Percentiles rank a stretch among this genome's conserved stretches.
phyloP scores from a whole-genome alignment of 1,140 invertebrate species.

The Bilobella aurantiaca region DNA sequence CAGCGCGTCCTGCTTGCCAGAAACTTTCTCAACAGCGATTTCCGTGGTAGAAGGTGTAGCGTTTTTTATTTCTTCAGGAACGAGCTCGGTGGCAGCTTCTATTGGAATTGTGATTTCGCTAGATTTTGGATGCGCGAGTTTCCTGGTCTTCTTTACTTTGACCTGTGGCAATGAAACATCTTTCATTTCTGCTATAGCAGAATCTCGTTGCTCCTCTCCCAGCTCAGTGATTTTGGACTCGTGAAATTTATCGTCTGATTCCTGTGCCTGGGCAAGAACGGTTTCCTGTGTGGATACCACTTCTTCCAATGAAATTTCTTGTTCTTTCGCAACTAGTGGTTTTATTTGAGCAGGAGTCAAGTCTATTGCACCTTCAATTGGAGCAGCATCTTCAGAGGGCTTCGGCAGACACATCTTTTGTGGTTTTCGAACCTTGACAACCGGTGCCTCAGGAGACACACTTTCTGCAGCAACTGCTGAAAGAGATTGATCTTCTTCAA shows the following conservation, averaged over 20 bases:
- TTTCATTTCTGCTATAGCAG: neutral
- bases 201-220: neutral
- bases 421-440: neutral
- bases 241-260: neutral
- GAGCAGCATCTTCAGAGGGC: neutral
- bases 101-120: neutral
- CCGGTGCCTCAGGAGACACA: too few relatives aligned
- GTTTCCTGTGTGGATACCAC: neutral
- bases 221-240: neutral
- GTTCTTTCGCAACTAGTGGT: neutral
- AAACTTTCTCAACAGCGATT: conserved; percentile 2
- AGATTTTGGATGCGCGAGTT: neutral
- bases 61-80: neutral
- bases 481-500: too few relatives aligned
- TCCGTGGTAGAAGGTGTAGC: neutral
- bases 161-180: conserved; percentile 5
- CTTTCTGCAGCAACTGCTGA: too few relatives aligned
- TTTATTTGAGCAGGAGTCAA: neutral
- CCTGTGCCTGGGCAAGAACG: neutral
- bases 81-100: conserved; percentile 6
- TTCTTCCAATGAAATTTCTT: neutral
- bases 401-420: neutral
- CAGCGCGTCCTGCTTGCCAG: neutral
- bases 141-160: neutral
- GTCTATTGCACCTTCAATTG: neutral